These are phyloP conservation scores for Rhombomys opimus DNA, from an alignment of 2,113 vertebrate species.

Conservation along the genomic window DNA sequence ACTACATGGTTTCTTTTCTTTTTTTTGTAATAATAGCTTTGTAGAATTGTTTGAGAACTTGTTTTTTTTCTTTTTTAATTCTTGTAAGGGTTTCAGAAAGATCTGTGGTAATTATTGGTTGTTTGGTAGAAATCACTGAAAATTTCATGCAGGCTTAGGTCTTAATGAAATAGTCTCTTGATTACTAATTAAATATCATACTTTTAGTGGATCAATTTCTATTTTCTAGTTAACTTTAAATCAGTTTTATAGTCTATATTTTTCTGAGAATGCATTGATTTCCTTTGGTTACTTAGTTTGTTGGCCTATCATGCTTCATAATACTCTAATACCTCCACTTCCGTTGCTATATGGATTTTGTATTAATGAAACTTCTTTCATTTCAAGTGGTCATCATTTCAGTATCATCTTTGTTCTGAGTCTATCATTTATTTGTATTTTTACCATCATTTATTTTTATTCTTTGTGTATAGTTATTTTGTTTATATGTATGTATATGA, in stretches of 20 bases:
- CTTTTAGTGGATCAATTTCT: background rate
- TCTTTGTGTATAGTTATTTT: too few species aligned
- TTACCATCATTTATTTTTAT: background rate
- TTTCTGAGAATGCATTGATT: background rate
- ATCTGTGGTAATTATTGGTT: background rate
- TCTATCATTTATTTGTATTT: background rate
- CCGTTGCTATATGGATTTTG: background rate
- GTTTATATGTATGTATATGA: background rate
- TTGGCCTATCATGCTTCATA: background rate
- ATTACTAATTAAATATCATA: background rate
- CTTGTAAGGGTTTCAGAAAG: background rate
- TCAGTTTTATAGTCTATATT: background rate
- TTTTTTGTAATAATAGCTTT: background rate
- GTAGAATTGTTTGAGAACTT: background rate
- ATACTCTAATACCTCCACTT: background rate
- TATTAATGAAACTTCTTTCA: background rate
- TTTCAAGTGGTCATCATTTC: background rate
- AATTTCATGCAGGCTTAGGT: background rate
- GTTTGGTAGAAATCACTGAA: background rate
- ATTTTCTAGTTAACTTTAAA: background rate
- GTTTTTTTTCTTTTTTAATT: background rate
- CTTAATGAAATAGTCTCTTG: background rate
- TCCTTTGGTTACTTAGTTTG: background rate
- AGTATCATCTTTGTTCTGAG: background rate
- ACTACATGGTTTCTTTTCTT: too few species aligned